phyloP scores from a whole-genome alignment of 2,888 invertebrate genomes.

The Mythimna pallens region DNA sequence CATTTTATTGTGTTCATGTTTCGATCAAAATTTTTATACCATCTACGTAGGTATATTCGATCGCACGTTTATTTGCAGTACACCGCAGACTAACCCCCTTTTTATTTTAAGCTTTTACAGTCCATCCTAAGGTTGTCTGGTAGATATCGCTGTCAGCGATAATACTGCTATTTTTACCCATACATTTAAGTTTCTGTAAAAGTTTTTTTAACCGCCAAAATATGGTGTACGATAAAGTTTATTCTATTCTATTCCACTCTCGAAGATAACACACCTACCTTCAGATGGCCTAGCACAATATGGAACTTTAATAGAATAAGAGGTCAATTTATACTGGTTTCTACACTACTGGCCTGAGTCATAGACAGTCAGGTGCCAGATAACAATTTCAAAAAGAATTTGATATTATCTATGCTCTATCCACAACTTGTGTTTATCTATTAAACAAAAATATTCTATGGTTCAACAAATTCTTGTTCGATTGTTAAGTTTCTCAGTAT shows the following conservation, averaged over 20 bases:
- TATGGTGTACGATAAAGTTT: too few species aligned
- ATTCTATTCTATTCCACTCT: not conserved
- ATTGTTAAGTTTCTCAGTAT: slow-evolving; percentile 15
- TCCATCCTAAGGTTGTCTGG: too few species aligned
- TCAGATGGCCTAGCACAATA: not conserved
- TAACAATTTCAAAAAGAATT: not conserved
- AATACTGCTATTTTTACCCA: too few species aligned
- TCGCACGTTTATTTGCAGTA: not conserved
- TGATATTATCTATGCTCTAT: not conserved
- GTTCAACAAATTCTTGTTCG: slow-evolving; percentile 11
- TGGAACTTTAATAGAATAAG: not conserved
- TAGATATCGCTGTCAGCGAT: too few species aligned
- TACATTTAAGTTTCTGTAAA: too few species aligned
- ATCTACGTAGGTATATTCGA: not conserved
- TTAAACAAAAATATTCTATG: slow-evolving; percentile 6
- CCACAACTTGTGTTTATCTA: not conserved
- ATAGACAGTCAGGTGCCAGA: not conserved
- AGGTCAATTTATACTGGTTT: not conserved
- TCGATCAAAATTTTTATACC: not conserved
- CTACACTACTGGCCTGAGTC: not conserved
- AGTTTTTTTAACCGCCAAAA: too few species aligned
- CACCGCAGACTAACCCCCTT: too few species aligned
- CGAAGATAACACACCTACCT: too few species aligned
- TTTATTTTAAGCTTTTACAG: too few species aligned
- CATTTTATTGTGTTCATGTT: not conserved